These are phyloP conservation scores for Trissolcus brochymenae DNA, from an alignment of 2,888 invertebrate species.

Conservation along the genomic window DNA sequence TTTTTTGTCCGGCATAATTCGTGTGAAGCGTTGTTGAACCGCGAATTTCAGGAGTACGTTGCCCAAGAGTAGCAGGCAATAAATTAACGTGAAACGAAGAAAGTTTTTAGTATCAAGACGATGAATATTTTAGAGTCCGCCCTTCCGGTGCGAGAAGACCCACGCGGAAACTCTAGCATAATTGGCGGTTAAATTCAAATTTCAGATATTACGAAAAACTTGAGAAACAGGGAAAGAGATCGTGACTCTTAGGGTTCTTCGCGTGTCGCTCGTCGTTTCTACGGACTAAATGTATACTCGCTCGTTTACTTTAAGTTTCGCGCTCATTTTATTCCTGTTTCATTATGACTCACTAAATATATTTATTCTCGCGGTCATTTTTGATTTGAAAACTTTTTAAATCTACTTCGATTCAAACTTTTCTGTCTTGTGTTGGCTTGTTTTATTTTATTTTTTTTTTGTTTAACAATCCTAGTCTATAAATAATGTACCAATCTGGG, in stretches of 20 bases:
- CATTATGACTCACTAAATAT: constrained; percentile 26
- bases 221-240: constrained; percentile 55
- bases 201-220: constrained; percentile 70
- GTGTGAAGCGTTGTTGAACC: constrained; percentile 46
- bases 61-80: constrained; percentile 61
- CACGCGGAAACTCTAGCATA: constrained; percentile 59
- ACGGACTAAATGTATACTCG: constrained; percentile 51
- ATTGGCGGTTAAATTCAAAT: constrained; percentile 74
- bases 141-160: constrained; percentile 57
- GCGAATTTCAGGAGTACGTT: constrained; percentile 48
- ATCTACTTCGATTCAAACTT: too few species aligned
- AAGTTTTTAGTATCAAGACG: constrained; percentile 70
- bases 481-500: too few species aligned
- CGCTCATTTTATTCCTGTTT: constrained; percentile 44
- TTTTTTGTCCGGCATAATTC: constrained; percentile 54
- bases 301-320: constrained; percentile 47
- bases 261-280: constrained; percentile 54
- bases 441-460: too few species aligned
- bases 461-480: too few species aligned
- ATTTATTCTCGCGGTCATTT: neutral
- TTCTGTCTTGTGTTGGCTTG: too few species aligned
- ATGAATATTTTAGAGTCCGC: constrained; percentile 71
- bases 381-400: too few species aligned
- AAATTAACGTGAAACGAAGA: constrained; percentile 67
- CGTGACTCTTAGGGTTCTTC: constrained; percentile 56